Evolutionary conservation across 2,113 vertebrate species (phyloP).

Genomic region (Mesoclemmys tuberculata): DNA sequence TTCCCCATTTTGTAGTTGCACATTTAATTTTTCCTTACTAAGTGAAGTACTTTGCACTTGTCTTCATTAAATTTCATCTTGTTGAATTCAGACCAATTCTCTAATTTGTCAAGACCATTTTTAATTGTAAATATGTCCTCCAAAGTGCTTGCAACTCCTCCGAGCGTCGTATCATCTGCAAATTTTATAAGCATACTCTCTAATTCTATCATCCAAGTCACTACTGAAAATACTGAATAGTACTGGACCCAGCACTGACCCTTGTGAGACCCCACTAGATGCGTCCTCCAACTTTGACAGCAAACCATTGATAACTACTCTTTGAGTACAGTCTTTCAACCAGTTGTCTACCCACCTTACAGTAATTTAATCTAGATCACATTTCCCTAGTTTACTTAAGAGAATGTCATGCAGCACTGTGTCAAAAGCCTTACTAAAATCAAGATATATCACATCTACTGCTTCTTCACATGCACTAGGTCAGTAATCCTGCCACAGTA

Average conservation of each 20-base stretch:
- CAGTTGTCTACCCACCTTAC: background rate
- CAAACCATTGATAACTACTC: background rate
- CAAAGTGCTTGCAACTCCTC: background rate
- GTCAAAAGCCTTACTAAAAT: background rate
- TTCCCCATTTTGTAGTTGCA: background rate
- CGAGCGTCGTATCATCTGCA: background rate
- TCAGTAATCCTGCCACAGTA: background rate
- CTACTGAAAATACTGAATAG: background rate
- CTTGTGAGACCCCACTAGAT: background rate
- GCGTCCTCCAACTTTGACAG: background rate
- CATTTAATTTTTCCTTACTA: background rate
- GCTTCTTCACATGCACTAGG: background rate
- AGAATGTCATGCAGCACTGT: background rate
- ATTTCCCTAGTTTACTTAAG: background rate
- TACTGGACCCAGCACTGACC: background rate
- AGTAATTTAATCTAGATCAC: background rate
- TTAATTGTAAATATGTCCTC: background rate
- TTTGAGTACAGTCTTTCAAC: background rate
- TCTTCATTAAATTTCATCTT: background rate
- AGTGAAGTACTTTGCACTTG: background rate
- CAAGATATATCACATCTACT: background rate
- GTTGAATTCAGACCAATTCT: background rate
- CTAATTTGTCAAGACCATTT: background rate
- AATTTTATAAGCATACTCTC: background rate
- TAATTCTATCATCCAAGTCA: background rate